phyloP scores from a whole-genome alignment of 2,113 vertebrate species.

The Tetrax tetrax region DNA sequence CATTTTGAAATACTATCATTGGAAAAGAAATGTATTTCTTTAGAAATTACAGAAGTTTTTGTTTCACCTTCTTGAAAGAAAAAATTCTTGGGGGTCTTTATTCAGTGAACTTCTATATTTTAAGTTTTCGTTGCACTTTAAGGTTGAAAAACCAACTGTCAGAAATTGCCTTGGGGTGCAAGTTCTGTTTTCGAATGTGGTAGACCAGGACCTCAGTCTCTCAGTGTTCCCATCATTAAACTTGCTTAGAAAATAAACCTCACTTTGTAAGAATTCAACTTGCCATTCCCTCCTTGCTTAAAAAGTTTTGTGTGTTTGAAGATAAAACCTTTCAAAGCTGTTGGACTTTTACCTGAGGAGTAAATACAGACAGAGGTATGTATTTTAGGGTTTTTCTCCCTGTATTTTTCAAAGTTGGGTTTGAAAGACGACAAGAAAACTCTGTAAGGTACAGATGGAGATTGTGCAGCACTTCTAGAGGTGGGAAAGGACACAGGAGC shows the following conservation, averaged over 20 bases:
- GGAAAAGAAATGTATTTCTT: neutral
- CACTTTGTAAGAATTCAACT: neutral
- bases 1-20: neutral
- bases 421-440: neutral
- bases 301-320: neutral
- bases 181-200: neutral
- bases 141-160: slow-evolving; percentile 4
- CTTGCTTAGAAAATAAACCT: neutral
- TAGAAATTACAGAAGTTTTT: neutral
- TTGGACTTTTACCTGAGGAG: neutral
- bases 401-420: neutral
- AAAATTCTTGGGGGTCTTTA: neutral
- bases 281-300: neutral
- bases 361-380: neutral
- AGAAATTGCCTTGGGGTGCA: slow-evolving; percentile 11
- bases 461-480: neutral
- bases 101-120: neutral
- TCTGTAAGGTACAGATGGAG: neutral
- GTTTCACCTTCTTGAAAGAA: neutral
- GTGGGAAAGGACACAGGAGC: neutral
- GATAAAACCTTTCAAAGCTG: neutral
- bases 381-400: neutral
- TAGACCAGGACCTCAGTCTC: neutral
- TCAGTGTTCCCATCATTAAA: neutral
- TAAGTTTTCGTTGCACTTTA: neutral